Evolutionary conservation across 2,888 invertebrate genomes (phyloP).

Genomic region (Eudemis profundana): DNA sequence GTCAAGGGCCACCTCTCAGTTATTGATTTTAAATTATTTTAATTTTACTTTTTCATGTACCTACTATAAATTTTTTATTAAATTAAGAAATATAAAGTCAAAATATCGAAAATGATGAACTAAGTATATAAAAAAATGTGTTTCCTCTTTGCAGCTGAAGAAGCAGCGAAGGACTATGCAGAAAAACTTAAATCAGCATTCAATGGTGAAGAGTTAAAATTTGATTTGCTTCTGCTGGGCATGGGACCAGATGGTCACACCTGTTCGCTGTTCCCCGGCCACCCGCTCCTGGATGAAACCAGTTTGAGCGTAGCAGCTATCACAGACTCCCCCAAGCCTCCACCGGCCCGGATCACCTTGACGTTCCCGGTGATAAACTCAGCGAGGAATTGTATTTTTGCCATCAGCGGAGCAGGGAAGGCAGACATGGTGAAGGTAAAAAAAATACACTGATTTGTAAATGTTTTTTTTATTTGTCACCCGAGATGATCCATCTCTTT

Average conservation of each 20-base stretch:
- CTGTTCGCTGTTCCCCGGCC: slow-evolving; percentile 97
- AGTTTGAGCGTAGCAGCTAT: slow-evolving; percentile 91
- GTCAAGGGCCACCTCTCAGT: too few relatives aligned
- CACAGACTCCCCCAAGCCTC: slow-evolving; percentile 98
- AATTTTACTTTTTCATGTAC: too few relatives aligned
- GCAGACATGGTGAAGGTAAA: slow-evolving; percentile 94
- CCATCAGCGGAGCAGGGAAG: slow-evolving; percentile 93
- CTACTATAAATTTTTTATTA: too few relatives aligned
- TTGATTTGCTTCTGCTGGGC: slow-evolving; percentile 96
- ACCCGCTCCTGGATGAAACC: slow-evolving; percentile 87
- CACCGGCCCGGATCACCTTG: slow-evolving; percentile 94
- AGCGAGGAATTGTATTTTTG: slow-evolving; percentile 93
- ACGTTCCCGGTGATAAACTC: slow-evolving; percentile 96
- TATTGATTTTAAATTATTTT: too few relatives aligned
- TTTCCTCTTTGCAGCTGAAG: slow-evolving; percentile 85
- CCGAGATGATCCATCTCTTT: neutral
- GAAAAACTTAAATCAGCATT: slow-evolving; percentile 88
- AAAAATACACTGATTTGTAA: neutral
- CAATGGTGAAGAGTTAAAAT: slow-evolving; percentile 81
- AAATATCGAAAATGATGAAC: too few relatives aligned
- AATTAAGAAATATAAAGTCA: too few relatives aligned
- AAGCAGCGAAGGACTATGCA: slow-evolving; percentile 91
- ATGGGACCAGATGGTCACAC: slow-evolving; percentile 99
- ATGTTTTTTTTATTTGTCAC: neutral
- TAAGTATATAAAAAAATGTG: too few relatives aligned